Conservation (phyloP, 2,888 invertebrate genomes). For the Noctua pronuba region DNA sequence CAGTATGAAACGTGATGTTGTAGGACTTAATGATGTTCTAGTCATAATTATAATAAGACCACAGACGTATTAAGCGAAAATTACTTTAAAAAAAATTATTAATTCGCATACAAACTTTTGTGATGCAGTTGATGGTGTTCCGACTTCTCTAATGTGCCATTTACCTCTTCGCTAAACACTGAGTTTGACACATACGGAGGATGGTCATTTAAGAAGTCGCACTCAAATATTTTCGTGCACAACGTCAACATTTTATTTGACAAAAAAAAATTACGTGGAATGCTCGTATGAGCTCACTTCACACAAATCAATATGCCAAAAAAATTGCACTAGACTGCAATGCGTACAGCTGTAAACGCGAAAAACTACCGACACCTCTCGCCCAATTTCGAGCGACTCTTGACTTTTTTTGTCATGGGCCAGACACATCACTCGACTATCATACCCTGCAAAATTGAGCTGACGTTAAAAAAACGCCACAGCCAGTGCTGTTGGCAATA, state of each 20-base stretch:
- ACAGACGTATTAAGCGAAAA: neutral
- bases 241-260: neutral
- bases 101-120: neutral
- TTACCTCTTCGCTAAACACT: neutral
- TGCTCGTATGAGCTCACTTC: neutral
- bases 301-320: conserved; percentile 19
- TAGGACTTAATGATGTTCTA: neutral
- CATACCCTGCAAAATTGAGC: conserved; percentile 70
- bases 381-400: conserved; percentile 57
- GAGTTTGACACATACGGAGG: neutral
- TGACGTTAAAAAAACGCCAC: conserved; percentile 66
- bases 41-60: conserved; percentile 12
- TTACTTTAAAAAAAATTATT: neutral
- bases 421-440: conserved; percentile 70
- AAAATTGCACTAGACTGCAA: conserved; percentile 23
- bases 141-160: neutral
- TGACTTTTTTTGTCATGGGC: conserved; percentile 68
- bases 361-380: conserved; percentile 51
- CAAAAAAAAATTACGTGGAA: neutral
- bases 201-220: neutral
- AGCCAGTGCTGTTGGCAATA: conserved; percentile 64
- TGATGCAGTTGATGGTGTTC: neutral
- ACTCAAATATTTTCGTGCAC: neutral
- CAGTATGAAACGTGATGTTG: neutral
- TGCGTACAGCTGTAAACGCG: conserved; percentile 40